phyloP scores from a whole-genome alignment of 1,140 invertebrate genomes.

The Lamellibrachia luymesi region DNA sequence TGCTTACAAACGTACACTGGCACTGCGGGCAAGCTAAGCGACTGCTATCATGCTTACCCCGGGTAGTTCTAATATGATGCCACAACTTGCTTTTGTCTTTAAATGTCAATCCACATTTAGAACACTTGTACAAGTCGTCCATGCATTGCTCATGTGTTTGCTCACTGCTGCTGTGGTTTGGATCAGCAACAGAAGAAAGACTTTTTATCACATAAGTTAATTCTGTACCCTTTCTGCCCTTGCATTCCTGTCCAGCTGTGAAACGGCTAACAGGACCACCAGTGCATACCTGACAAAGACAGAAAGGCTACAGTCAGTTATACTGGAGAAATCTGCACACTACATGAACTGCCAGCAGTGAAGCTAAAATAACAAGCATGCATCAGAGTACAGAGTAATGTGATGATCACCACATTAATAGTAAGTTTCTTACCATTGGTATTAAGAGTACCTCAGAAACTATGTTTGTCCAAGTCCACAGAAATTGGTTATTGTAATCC shows the following conservation, averaged over 20 bases:
- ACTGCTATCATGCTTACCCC: not conserved
- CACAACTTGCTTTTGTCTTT: not conserved
- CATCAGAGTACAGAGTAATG: no score
- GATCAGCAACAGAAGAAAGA: not conserved
- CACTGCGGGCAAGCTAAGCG: not conserved
- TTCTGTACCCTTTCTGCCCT: not conserved
- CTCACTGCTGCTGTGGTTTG: not conserved
- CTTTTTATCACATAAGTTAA: not conserved
- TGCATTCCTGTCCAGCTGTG: not conserved
- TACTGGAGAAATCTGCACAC: not conserved
- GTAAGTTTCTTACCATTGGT: no score
- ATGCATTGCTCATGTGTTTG: not conserved
- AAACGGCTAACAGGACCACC: no score
- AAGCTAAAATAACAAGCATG: no score
- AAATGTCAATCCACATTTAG: not conserved
- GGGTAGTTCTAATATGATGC: not conserved
- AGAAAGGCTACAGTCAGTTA: not conserved
- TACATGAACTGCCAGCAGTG: no score
- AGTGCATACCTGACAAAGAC: not conserved
- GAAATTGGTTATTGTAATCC: no score
- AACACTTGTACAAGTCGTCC: not conserved
- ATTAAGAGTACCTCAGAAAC: no score
- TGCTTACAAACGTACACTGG: not conserved
- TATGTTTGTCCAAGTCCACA: no score
- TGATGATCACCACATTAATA: no score